A percentile compares a stretch with the other conserved stretches of the same genome.
Conservation (phyloP, 64 coral and sea anemone species). For the Exaiptasia diaphana region DNA sequence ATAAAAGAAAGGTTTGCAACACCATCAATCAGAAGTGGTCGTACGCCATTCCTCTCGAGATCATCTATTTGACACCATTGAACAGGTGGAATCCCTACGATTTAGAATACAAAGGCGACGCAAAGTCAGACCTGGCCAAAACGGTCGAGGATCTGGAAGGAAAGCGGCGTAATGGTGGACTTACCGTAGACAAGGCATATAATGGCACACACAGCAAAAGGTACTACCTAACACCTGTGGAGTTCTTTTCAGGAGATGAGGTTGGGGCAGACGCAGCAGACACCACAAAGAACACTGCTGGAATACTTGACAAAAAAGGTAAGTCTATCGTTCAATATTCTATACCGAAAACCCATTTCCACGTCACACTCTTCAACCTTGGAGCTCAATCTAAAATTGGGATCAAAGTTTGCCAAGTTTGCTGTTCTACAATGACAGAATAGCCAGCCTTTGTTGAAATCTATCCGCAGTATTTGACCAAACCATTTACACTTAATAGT, state of each 20-base stretch:
- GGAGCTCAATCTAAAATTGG: no score
- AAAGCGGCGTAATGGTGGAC: conserved; percentile 56
- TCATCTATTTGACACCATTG: conserved; percentile 66
- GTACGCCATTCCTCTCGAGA: conserved; percentile 75
- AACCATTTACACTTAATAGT: no score
- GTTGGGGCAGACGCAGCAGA: conserved; percentile 68
- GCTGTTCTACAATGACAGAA: no score
- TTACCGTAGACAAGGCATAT: conserved; percentile 50
- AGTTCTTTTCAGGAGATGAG: conserved; percentile 70
- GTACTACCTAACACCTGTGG: conserved; percentile 72
- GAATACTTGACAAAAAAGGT: conserved; percentile 62
- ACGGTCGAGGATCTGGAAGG: conserved; percentile 55
- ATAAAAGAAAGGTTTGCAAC: background rate
- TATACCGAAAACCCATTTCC: no score
- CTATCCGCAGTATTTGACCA: no score
- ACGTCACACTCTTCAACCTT: no score
- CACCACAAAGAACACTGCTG: conserved; percentile 68
- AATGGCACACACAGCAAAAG: conserved; percentile 75
- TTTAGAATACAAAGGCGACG: conserved; percentile 53
- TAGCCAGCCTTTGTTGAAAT: no score
- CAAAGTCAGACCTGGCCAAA: background rate
- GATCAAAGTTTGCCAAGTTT: no score
- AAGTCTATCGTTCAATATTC: no score
- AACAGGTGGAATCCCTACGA: conserved; percentile 82
- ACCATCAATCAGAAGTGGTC: conserved; percentile 39